Conservation (phyloP, 2,113 vertebrate species). For the Athene cunicularia region DNA sequence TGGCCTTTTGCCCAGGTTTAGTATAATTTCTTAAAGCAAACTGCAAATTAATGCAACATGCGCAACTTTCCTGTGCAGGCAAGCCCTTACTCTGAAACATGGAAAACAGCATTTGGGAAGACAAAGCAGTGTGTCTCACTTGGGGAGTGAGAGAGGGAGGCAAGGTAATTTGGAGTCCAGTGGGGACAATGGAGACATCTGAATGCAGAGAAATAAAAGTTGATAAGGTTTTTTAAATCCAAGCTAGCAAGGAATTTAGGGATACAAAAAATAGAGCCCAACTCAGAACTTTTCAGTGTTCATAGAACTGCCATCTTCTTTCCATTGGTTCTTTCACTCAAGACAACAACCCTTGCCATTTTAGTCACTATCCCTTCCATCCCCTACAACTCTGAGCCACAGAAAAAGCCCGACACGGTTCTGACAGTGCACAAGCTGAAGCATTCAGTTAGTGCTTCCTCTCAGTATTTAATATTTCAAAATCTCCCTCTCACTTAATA, state of each 20-base stretch:
- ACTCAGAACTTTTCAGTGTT: neutral
- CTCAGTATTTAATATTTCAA: neutral
- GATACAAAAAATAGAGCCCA: neutral
- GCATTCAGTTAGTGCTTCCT: neutral
- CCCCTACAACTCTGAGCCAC: neutral
- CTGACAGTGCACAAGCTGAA: neutral
- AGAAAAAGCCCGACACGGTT: neutral
- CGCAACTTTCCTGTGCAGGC: conserved; percentile 53
- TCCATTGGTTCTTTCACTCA: accelerated
- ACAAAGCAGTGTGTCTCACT: neutral
- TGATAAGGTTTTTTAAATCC: neutral
- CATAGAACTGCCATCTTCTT: neutral
- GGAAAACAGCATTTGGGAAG: conserved; percentile 23
- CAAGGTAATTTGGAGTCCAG: neutral
- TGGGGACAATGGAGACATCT: neutral
- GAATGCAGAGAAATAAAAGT: neutral
- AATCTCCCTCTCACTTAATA: neutral
- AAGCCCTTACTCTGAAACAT: conserved; percentile 51
- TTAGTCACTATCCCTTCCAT: neutral
- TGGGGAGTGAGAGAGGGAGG: neutral
- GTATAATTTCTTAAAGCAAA: conserved; percentile 43
- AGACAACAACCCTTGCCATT: neutral
- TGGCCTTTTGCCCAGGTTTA: conserved; percentile 56
- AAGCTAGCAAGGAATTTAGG: neutral
- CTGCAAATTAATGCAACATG: conserved; percentile 25